Percentiles rank a stretch among this genome's conserved stretches.
Conservation (phyloP, 1,140 invertebrate species). For the Papilio xuthus region DNA sequence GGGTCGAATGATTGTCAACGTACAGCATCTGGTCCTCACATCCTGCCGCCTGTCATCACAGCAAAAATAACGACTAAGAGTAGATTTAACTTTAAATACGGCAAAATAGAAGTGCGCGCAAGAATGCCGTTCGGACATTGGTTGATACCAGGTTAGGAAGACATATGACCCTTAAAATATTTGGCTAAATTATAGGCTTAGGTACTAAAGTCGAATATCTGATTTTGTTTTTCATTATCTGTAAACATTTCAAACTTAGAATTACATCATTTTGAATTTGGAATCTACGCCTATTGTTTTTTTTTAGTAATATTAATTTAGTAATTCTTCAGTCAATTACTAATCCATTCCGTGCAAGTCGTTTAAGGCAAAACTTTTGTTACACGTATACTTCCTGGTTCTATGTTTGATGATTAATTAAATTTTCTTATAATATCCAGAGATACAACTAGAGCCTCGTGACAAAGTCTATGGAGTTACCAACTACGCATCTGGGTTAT, state of each 20-base stretch:
- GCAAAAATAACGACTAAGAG: slow-evolving; percentile 84
- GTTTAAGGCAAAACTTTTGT: too few relatives aligned
- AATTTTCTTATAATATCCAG: slow-evolving; percentile 38
- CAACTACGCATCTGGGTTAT: slow-evolving; percentile 40
- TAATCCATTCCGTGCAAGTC: too few relatives aligned
- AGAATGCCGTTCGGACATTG: slow-evolving; percentile 88
- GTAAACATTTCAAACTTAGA: too few relatives aligned
- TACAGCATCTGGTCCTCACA: slow-evolving; percentile 66
- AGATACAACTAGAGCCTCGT: slow-evolving; percentile 40
- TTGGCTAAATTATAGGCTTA: not conserved
- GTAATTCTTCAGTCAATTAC: too few relatives aligned
- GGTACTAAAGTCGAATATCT: too few relatives aligned
- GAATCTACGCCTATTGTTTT: too few relatives aligned
- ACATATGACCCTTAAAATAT: not conserved
- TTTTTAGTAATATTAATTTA: too few relatives aligned
- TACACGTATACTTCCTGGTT: not conserved
- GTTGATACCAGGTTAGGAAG: slow-evolving; percentile 84
- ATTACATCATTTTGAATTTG: too few relatives aligned
- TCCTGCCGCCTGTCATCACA: slow-evolving; percentile 84
- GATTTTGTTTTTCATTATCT: too few relatives aligned
- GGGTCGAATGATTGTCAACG: slow-evolving; percentile 72
- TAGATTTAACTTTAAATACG: slow-evolving; percentile 85
- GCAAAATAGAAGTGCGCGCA: slow-evolving; percentile 86
- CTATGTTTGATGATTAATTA: not conserved
- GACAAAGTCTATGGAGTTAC: slow-evolving; percentile 41